Evolutionary conservation across 2,797 vertebrate species (phyloP).

Genomic region (Catharus ustulatus): DNA sequence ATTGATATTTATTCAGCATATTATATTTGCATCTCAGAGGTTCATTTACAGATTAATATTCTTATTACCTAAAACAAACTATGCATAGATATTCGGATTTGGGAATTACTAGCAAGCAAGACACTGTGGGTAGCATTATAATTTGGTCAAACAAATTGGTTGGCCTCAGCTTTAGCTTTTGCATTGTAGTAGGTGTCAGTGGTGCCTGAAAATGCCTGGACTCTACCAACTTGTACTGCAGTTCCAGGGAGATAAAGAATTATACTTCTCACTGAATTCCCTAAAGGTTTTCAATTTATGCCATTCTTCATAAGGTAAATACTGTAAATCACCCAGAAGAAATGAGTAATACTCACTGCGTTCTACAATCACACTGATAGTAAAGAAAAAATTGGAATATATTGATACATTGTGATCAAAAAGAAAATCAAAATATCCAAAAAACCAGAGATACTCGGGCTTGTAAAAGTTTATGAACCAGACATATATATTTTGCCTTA

Average conservation of each 20-base stretch:
- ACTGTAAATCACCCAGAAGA: not conserved
- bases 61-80: slow-evolving; percentile 56
- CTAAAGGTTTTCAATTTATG: not conserved
- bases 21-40: not conserved
- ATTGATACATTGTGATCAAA: not conserved
- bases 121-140: not conserved
- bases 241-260: not conserved
- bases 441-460: not conserved
- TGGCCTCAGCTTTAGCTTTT: not conserved
- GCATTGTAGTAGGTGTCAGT: not conserved
- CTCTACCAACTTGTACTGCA: not conserved
- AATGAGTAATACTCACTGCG: not conserved
- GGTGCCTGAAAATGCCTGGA: not conserved
- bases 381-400: not conserved
- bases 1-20: slow-evolving; percentile 27
- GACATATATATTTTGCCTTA: not conserved
- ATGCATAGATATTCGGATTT: not conserved
- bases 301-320: not conserved
- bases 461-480: not conserved
- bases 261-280: not conserved
- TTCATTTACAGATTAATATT: slow-evolving; percentile 34
- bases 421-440: not conserved
- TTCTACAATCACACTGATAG: not conserved
- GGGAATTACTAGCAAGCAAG: not conserved
- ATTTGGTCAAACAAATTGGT: not conserved